Evolutionary conservation across 2,888 invertebrate genomes (phyloP), one percentile per base, ranked within the genome.

Genomic region (Drosophila heteroneura): DNA sequence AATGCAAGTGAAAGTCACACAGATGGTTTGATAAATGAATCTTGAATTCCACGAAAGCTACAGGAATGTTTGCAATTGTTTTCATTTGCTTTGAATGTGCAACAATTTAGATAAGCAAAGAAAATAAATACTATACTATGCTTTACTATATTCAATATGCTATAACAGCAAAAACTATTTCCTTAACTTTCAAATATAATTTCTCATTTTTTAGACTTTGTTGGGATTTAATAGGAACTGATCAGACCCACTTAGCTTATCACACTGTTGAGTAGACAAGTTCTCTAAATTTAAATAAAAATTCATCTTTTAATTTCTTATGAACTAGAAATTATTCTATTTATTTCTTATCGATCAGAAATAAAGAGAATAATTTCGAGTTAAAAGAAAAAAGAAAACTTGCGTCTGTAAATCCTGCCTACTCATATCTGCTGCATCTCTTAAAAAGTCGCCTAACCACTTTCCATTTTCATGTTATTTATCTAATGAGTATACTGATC

Each of bases 391-490:
- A 37, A 39, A 39, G n/a, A 41, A 41, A 57, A 58, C 6, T 52
- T 19, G 19, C 5, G 5, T 12, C 30, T 30, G 5, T 52, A 30
- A 19, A 35, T 41, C n/a, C n/a, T 26, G 28, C 19, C 33, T 28
- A 30, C 12, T n/a, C 41, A 39, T 19, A 33, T 7, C 12, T 19
- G 47, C 12, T 19, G 47, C 47, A 32, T 12, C 10, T 41, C 32
- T 52, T 10, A 2, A 52, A n/a, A 56, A 57, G 39, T 30, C 41
- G 39, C 35, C 35, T 37, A 62, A 73, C 79, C 72, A 84, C 85
- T 85, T 85, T 85, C 85, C 86, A 35, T 22, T 84, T 83, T 69
- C 69, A 53, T 49, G 37, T 63, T 66, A 47, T 70, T 76, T 65
- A 49, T 66, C 64, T 72, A 71, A 72, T 68, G 66, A 78, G 76